Evolutionary conservation across 2,113 vertebrate genomes (phyloP), one percentile per base, ranked within the genome.

Genomic region (Eurypyga helias): DNA sequence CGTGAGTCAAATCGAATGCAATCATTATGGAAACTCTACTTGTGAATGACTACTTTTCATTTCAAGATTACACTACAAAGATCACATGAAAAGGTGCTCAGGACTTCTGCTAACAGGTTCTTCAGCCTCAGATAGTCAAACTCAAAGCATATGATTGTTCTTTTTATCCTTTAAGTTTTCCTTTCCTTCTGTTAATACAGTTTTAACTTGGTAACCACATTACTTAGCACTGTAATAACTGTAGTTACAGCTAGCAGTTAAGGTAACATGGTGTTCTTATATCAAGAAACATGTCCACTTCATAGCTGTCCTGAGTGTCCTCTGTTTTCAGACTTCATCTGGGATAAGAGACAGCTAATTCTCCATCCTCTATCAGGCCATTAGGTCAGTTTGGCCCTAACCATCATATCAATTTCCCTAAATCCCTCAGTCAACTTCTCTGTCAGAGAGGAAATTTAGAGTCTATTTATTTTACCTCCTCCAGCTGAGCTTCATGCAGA

Each of bases 381-480:
- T 15, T 94, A 76, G 71, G 57, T 79, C 66, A 58, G 34, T 24
- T 18, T 89, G 78, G 46, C 20, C 65, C 33, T 75, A 46, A 87
- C 73, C 48, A 77, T 72, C 45, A 23, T 65, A 84, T 43, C 29
- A 92, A 73, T 91, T 89, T 85, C 69, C 87, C 89, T 82, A 83
- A 93, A 93, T 61, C n/a, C 58, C 46, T 94, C 83, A 79, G 81
- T 66, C 66, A 89, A 83, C 58, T 83, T 82, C 4, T 79, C 72
- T 89, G 70, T 76, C 66, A 83, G 61, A 80, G n/a, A 46, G 54
- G 85, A 95, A 84, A 93, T 93, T 87, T 89, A 85, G 24, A 81
- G 36, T 48, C 83, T 95, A n/a, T 94, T 90, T 94, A 82, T 83
- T 75, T 46, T 79, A 65, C 60, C 28, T 93, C 81, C 70, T 96